Evolutionary conservation across 2,113 vertebrate species (phyloP), one percentile per base, ranked within the genome.

Genomic region (Camelus bactrianus): DNA sequence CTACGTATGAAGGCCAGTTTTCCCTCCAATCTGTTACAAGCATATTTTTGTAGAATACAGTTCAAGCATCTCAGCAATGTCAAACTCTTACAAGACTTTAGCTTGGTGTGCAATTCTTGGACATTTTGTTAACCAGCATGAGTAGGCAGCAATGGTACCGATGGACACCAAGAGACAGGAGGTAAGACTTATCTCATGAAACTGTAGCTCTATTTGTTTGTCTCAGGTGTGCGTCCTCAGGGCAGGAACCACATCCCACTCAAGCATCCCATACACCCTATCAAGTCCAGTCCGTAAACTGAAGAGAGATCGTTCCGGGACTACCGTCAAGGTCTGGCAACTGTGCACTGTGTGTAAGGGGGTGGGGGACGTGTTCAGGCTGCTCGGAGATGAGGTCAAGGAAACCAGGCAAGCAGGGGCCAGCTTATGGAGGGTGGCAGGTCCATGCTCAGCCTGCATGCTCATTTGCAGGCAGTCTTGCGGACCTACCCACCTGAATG

Each of bases 381-480:
- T 90, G 48, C 10, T 22, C 3, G 32, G 42, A 89, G 48, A 92
- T 1, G 22, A 65, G n/a, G 50, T n/a, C 14, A 77, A 70, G 28
- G 81, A 89, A 65, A 81, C 14, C 56, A 35, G 75, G 35, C 5
- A 13, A 6, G 26, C 15, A 69, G 46, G 6, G 35, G 30, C 42
- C 12, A 65, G 16, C 32, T 69, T 54, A n/a, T 8, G 2, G 8
- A 77, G 35, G 26, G 32, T 15, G 46, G 48, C 20, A 32, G 32
- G 35, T 10, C n/a, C 48, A 54, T 0, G 2, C 28, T 52, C 32
- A 72, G 72, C 8, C 38, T 82, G 82, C 26, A 50, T 69, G 81
- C 62, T 80, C 35, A 75, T 19, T 52, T 79, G 35, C 24, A 83
- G 42, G 26, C 69, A 96, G 50, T 80, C 94, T 93, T 92, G 42